Evolutionary conservation across 2,113 vertebrate species (phyloP).

Genomic region (Megaceryle torquata): DNA sequence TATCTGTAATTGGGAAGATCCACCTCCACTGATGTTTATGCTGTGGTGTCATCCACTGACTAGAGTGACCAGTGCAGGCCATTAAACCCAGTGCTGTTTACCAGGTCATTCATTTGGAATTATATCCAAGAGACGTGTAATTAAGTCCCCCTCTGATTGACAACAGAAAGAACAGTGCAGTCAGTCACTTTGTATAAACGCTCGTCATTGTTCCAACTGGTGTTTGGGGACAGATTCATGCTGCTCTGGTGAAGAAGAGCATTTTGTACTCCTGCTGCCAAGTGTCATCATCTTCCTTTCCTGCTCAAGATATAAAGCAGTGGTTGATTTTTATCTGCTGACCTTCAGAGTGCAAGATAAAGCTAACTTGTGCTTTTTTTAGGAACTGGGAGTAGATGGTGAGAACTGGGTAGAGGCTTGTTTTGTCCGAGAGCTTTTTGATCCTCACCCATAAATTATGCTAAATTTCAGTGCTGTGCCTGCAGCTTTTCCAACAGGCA

Average conservation of each 20-base stretch:
- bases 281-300: not conserved
- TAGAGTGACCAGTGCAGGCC: not conserved
- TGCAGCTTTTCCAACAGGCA: not conserved
- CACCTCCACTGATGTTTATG: not conserved
- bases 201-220: not conserved
- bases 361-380: not conserved
- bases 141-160: constrained; percentile 51
- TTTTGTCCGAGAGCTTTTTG: not conserved
- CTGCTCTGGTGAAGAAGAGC: not conserved
- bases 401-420: not conserved
- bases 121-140: not conserved
- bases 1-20: not conserved
- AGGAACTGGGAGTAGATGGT: not conserved
- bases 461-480: not conserved
- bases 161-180: constrained; percentile 27
- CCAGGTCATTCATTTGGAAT: constrained; percentile 19
- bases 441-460: accelerated
- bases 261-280: not conserved
- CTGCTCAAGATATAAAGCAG: not conserved
- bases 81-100: constrained; percentile 34
- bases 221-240: not conserved
- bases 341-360: not conserved
- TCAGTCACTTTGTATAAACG: constrained; percentile 43
- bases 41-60: constrained; percentile 1
- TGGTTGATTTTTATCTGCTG: constrained; percentile 4